Evolutionary conservation across 2,888 invertebrate species (phyloP), one percentile per base, ranked within the genome.

Genomic region (Hyposoter dolosus): DNA sequence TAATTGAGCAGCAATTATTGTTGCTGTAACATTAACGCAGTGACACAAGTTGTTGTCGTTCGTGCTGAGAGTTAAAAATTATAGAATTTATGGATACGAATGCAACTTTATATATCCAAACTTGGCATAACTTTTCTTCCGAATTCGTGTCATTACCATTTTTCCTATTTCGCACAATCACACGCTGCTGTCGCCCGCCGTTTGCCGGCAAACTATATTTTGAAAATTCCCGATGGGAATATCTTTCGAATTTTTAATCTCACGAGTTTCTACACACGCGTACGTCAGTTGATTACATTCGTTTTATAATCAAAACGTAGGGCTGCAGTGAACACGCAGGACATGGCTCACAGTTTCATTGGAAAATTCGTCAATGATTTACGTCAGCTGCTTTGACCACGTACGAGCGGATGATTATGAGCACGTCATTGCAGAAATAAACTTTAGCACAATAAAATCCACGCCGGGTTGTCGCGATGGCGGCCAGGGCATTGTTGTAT

Each of bases 401-500:
- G 17, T 17, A n/a, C 50, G 35, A 60, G 50, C 63, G 75, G 47
- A 79, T 83, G 68, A 60, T 47, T 17, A n/a, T n/a, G 23, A 23
- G 23, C 0, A 50, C 47, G 23, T 45, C 6, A 23, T 28, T 40
- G 23, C 23, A 10, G 9, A 9, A 56, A n/a, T 3, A 1, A 69
- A 50, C 47, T 56, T 72, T n/a, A 47, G 72, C 45, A 69, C 47
- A 75, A 28, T 28, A 28, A 69, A 78, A 47, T 68, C 40, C 28
- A 68, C 68, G 53, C 53, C 68, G 40, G 45, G 19, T n/a, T 56
- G 60, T 77, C 68, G 47, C 80, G 65, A 93, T 93, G 92, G 90
- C 91, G 76, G 74, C 88, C 50, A 89, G 89, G 74, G 88, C 89
- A 35, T 87, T 93, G 68, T 79, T 92, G 78, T 80, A 87, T 84